phyloP scores from a whole-genome alignment of 2,888 invertebrate species.

The Heliconius sara region DNA sequence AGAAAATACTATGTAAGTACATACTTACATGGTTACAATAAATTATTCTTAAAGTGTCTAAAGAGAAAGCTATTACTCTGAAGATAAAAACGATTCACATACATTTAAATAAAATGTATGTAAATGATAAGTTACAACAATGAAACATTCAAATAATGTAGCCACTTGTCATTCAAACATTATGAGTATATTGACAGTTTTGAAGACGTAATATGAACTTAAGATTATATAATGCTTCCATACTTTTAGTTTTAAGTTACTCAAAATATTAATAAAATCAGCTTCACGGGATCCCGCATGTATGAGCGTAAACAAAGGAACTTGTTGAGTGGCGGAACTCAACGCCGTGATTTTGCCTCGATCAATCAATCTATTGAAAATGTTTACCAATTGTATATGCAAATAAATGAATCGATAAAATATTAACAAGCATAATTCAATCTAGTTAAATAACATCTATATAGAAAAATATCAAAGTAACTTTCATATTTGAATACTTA shows the following conservation, averaged over 20 bases:
- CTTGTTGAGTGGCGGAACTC: too few species aligned
- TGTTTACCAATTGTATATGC: neutral
- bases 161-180: neutral
- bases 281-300: too few species aligned
- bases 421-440: neutral
- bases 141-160: constrained; percentile 8
- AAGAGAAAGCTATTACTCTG: constrained; percentile 37
- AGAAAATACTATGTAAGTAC: constrained; percentile 1
- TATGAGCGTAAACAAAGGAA: too few species aligned
- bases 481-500: neutral
- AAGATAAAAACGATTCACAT: constrained; percentile 14
- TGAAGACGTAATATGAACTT: neutral
- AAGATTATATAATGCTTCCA: neutral
- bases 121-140: neutral
- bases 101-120: constrained; percentile 20
- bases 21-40: neutral
- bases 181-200: neutral
- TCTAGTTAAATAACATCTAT: neutral
- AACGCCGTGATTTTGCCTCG: too few species aligned
- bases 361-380: too few species aligned
- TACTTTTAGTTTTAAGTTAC: neutral
- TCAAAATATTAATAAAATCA: neutral
- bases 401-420: neutral
- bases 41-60: constrained; percentile 31
- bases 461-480: neutral